Evolutionary conservation across 2,888 invertebrate genomes (phyloP), one percentile per base, ranked within the genome.

Genomic region (Pseudococcus longispinus): DNA sequence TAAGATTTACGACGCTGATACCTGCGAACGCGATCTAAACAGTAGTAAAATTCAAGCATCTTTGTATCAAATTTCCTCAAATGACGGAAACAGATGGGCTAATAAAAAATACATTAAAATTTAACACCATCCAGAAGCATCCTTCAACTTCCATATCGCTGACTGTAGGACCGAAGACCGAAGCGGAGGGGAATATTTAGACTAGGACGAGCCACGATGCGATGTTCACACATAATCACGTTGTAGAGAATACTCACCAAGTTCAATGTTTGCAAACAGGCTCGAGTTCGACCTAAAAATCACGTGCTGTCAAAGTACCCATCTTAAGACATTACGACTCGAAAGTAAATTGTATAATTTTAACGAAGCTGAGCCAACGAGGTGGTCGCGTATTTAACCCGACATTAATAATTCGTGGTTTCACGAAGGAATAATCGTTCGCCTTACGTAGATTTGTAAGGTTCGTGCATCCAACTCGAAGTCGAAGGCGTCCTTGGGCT

Each of bases 351-450:
- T 26, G 26, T 8, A 26, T 26, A 0, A 15, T 51, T 65, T 65
- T 65, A 74, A 74, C 18, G 74, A 74, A 74, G 74, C 37, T 18
- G 15, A 8, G 8, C 51, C 11, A 74, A 74, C 74, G 37, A 74
- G 74, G 18, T 74, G 37, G 8, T 37, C 37, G 37, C 18, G n/a
- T 74, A 74, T 74, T 74, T 74, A 74, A 74, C 74, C 74, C 11
- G n/a, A 37, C 74, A 37, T 74, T 74, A 74, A 74, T 74, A 74
- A 74, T 74, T 74, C 74, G 74, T 74, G 74, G 74, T 74, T 74
- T 74, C 74, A 37, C 37, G 74, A 32, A n/a, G n/a, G n/a, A n/a
- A n/a, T n/a, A n/a, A 37, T 37, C 74, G 74, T 26, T 74, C 9
- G n/a, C 51, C 51, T n/a, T 60, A 60, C 37, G 37, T 37, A 20